Conservation (phyloP, 2,113 vertebrate genomes). For the Platysternon megacephalum region DNA sequence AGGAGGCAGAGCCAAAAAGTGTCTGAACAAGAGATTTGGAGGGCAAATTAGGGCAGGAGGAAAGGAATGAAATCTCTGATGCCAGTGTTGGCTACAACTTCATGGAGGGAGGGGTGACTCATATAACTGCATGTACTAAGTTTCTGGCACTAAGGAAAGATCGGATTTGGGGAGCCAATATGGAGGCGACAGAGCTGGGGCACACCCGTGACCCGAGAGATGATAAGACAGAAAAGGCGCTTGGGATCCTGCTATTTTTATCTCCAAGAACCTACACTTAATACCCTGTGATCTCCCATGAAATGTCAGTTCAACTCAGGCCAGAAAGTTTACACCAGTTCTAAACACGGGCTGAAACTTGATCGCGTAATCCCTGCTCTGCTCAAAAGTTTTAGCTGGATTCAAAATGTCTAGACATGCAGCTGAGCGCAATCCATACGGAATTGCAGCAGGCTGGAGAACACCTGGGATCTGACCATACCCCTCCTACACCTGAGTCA, state of each 20-base stretch:
- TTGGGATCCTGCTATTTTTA: slow-evolving; percentile 27
- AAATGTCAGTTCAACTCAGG: slow-evolving; percentile 60
- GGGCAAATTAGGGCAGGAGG: neutral
- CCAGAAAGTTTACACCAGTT: slow-evolving; percentile 51
- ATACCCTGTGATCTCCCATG: slow-evolving; percentile 71
- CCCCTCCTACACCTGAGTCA: neutral
- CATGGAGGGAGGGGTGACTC: accelerated
- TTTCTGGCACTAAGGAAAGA: neutral
- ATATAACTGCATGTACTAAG: accelerated
- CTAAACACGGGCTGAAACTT: slow-evolving; percentile 58
- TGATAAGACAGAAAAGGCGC: slow-evolving; percentile 22
- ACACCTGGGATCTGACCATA: neutral
- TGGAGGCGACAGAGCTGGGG: neutral
- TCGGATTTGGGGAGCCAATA: accelerated
- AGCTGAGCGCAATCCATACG: slow-evolving; percentile 17
- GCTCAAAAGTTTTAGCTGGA: slow-evolving; percentile 68
- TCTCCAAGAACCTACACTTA: slow-evolving; percentile 67
- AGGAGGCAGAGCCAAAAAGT: neutral
- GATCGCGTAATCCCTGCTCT: slow-evolving; percentile 60
- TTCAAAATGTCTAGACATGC: neutral
- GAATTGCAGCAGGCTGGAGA: neutral
- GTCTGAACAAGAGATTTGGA: neutral
- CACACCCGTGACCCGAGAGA: neutral
- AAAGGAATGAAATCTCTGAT: neutral
- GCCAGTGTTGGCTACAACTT: neutral